These are phyloP conservation scores for Rhinopomastus cyanomelas DNA, from an alignment of 2,113 vertebrate species.

Conservation along the genomic window DNA sequence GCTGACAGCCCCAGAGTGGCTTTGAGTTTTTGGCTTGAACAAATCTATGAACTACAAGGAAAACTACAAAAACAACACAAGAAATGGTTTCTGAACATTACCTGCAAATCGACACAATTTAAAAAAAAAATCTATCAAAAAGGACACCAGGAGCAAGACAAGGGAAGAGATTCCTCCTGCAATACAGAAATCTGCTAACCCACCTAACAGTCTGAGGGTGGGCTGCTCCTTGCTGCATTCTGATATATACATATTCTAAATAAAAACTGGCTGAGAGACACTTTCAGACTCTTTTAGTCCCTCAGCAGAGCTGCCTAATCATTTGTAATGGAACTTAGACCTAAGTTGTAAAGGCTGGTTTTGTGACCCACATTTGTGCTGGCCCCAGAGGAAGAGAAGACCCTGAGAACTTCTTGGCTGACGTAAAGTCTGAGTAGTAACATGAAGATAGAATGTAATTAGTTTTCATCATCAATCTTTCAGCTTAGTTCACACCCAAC, in stretches of 20 bases:
- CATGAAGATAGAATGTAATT: not conserved
- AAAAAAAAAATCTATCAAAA: not conserved
- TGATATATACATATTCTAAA: not conserved
- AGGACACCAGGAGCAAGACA: not conserved
- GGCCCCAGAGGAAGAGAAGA: not conserved
- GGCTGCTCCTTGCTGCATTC: not conserved
- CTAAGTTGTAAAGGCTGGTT: not conserved
- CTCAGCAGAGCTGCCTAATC: not conserved
- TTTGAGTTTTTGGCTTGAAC: slow-evolving; percentile 44
- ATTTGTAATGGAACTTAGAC: not conserved
- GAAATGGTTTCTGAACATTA: not conserved
- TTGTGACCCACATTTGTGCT: not conserved
- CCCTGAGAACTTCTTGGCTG: not conserved
- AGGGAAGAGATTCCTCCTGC: not conserved
- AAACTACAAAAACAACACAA: slow-evolving; percentile 42
- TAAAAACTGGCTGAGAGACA: not conserved
- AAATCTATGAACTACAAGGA: slow-evolving; percentile 35
- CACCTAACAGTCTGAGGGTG: fast-evolving
- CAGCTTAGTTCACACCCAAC: not conserved
- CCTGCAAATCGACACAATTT: slow-evolving; percentile 3
- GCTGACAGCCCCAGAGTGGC: slow-evolving; percentile 19
- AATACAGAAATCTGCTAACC: not conserved
- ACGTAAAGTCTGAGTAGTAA: not conserved
- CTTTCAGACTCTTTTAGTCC: not conserved
- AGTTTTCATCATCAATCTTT: not conserved